phyloP scores from a whole-genome alignment of 2,113 vertebrate species.

The Corynorhinus townsendii region DNA sequence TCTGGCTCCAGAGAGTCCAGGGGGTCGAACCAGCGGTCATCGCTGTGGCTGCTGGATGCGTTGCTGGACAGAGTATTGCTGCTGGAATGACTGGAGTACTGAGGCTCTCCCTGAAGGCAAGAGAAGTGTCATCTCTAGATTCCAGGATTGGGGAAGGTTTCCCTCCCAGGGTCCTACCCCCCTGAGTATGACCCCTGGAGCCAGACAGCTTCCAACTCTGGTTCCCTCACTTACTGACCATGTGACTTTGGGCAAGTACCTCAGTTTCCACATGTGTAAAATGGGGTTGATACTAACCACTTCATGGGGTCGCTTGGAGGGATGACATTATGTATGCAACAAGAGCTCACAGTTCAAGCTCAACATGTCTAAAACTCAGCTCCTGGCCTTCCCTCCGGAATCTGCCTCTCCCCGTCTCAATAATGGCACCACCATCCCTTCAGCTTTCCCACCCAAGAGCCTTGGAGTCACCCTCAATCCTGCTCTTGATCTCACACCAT shows the following conservation, averaged over 20 bases:
- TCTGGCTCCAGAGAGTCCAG: constrained; percentile 82
- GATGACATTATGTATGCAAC: rapidly evolving
- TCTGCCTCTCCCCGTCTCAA: rapidly evolving
- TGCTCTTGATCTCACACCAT: background rate
- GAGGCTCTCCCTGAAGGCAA: constrained; percentile 84
- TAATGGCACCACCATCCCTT: background rate
- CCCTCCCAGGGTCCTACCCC: background rate
- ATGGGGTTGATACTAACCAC: background rate
- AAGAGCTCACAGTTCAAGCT: background rate
- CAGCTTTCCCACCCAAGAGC: background rate
- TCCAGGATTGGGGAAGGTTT: rapidly evolving
- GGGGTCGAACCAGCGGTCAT: constrained; percentile 91
- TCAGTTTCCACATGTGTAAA: background rate
- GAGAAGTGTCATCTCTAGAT: background rate
- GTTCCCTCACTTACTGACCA: background rate
- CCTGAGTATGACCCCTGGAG: background rate
- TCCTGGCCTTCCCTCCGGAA: background rate
- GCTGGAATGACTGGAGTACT: constrained; percentile 95
- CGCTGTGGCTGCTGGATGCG: constrained; percentile 92
- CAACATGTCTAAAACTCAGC: background rate
- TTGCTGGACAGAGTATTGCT: constrained; percentile 95
- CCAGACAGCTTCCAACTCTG: background rate
- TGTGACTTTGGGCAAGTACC: background rate
- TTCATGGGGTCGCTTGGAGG: background rate
- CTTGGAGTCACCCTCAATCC: background rate